Conservation (phyloP, 1,140 invertebrate species). For the Melipona quadrifasciata region DNA sequence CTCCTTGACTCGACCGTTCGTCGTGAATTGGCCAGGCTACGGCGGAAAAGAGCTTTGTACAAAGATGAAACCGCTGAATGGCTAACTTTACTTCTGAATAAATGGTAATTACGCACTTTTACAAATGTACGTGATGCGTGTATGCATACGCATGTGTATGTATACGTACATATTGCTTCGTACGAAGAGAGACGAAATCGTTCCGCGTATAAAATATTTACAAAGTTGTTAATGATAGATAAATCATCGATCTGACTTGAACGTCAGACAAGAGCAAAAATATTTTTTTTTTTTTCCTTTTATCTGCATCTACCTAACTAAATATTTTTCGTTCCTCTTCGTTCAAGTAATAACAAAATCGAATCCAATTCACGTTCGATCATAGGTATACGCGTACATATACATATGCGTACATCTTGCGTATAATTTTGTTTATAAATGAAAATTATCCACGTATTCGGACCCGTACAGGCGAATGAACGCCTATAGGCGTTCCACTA, state of each 20-base stretch:
- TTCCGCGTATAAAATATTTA: background rate
- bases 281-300: no score
- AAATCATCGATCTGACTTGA: no score
- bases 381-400: no score
- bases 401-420: no score
- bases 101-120: slow-evolving; percentile 75
- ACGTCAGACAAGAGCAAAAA: no score
- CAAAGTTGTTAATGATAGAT: background rate
- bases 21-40: slow-evolving; percentile 77
- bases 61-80: slow-evolving; percentile 83
- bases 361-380: background rate
- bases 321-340: no score
- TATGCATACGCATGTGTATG: no score
- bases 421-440: background rate
- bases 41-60: slow-evolving; percentile 80
- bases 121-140: background rate
- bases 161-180: background rate
- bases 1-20: slow-evolving; percentile 71
- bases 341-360: background rate
- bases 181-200: background rate
- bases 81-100: slow-evolving; percentile 83
- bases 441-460: slow-evolving; percentile 13
- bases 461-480: slow-evolving; percentile 55
- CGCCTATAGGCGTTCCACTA: slow-evolving; percentile 44
- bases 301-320: no score